phyloP scores from a whole-genome alignment of 1,140 invertebrate genomes.

The Orchesella cincta region DNA sequence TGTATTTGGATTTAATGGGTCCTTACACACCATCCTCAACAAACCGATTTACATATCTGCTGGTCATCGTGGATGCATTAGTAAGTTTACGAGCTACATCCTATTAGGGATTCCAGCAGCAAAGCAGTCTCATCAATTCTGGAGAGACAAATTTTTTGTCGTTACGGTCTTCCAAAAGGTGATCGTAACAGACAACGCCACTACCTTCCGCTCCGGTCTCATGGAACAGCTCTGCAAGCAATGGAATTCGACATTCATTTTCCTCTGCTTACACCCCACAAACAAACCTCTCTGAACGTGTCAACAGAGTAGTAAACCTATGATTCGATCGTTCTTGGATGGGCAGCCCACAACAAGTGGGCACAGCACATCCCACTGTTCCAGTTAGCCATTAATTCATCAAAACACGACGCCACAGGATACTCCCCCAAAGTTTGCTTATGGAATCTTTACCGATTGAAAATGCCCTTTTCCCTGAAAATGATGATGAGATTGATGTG shows the following conservation, averaged over 20 bases:
- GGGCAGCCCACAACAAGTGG: background rate
- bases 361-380: background rate
- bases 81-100: constrained; percentile 58
- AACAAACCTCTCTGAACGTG: constrained; percentile 41
- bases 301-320: constrained; percentile 36
- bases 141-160: constrained; percentile 25
- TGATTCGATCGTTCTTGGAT: background rate
- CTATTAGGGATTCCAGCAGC: constrained; percentile 54
- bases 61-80: constrained; percentile 58
- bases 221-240: constrained; percentile 18
- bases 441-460: constrained; percentile 29
- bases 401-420: constrained; percentile 4
- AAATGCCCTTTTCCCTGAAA: background rate
- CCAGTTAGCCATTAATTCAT: constrained; percentile 20
- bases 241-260: constrained; percentile 19
- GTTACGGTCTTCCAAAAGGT: background rate
- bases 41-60: constrained; percentile 51
- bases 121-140: constrained; percentile 3
- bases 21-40: constrained; percentile 54
- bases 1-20: constrained; percentile 60
- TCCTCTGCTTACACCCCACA: constrained; percentile 39
- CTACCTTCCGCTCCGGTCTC: background rate
- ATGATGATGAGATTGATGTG: background rate
- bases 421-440: background rate
- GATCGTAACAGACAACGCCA: constrained; percentile 23